These are phyloP conservation scores for Thereva unica DNA, from an alignment of 2,888 invertebrate species.

Conservation along the genomic window DNA sequence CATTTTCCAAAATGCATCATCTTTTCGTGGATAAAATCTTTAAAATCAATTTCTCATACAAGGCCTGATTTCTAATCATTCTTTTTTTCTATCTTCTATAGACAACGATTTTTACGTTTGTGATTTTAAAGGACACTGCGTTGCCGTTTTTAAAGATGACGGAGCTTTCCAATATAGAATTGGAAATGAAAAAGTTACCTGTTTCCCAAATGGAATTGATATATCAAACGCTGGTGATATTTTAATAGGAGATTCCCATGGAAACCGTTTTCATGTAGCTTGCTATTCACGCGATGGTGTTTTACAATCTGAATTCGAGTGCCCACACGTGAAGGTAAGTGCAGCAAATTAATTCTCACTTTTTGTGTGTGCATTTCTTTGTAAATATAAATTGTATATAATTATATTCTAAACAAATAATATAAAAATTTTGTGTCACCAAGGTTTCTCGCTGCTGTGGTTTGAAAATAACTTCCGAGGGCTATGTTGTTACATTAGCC, in stretches of 20 bases:
- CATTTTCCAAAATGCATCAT: too few relatives aligned
- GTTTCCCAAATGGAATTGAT: slow-evolving; percentile 97
- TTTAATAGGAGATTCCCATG: slow-evolving; percentile 95
- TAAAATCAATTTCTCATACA: too few relatives aligned
- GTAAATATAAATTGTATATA: slow-evolving; percentile 11
- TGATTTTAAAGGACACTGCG: slow-evolving; percentile 97
- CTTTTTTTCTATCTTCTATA: slow-evolving; percentile 56
- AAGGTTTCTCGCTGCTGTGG: slow-evolving; percentile 97
- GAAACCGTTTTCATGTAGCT: slow-evolving; percentile 96
- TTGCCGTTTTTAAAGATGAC: slow-evolving; percentile 92
- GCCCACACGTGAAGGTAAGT: slow-evolving; percentile 93
- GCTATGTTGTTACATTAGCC: slow-evolving; percentile 93
- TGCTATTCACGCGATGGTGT: slow-evolving; percentile 90
- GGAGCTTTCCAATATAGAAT: slow-evolving; percentile 91
- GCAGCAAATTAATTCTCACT: not conserved
- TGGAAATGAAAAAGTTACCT: slow-evolving; percentile 93
- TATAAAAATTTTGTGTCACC: slow-evolving; percentile 16
- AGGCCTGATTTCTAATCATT: too few relatives aligned
- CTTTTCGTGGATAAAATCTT: too few relatives aligned
- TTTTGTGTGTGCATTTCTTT: not conserved
- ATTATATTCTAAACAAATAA: not conserved
- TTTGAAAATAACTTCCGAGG: slow-evolving; percentile 94
- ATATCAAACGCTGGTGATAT: slow-evolving; percentile 97
- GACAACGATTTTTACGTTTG: slow-evolving; percentile 94
- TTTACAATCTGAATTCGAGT: slow-evolving; percentile 90